Conservation (phyloP, 2,113 vertebrate species). For the Macaca mulatta region DNA sequence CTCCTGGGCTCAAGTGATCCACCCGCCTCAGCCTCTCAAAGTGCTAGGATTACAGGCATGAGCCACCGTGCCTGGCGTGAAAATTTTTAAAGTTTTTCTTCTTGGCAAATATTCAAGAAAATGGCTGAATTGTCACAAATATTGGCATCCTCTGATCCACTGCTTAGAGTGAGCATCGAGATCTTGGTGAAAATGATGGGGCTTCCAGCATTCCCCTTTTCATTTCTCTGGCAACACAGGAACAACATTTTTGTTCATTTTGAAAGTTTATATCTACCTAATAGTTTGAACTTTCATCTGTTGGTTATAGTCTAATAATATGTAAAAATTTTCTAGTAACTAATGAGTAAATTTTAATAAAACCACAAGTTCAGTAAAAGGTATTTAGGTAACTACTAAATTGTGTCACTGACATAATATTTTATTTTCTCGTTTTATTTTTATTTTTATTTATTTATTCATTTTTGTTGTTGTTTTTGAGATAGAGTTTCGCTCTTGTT, state of each 20-base stretch:
- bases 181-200: not conserved
- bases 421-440: slow-evolving; percentile 2
- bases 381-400: not conserved
- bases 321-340: not conserved
- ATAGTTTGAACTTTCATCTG: not conserved
- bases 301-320: not conserved
- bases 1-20: no score
- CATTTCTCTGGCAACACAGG: not conserved
- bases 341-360: slow-evolving; percentile 31
- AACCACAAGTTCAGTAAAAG: not conserved
- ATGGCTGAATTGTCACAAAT: not conserved
- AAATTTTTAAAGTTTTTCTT: slow-evolving; percentile 12
- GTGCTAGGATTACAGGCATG: no score
- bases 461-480: no score
- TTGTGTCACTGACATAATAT: not conserved
- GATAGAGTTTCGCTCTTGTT: no score
- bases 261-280: not conserved
- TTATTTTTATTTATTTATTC: not conserved
- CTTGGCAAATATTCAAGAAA: slow-evolving; percentile 32
- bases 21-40: no score
- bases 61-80: no score
- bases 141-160: not conserved
- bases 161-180: not conserved
- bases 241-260: not conserved
- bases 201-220: not conserved